Conservation (phyloP, 2,797 vertebrate species). For the Onychomys leucogaster region DNA sequence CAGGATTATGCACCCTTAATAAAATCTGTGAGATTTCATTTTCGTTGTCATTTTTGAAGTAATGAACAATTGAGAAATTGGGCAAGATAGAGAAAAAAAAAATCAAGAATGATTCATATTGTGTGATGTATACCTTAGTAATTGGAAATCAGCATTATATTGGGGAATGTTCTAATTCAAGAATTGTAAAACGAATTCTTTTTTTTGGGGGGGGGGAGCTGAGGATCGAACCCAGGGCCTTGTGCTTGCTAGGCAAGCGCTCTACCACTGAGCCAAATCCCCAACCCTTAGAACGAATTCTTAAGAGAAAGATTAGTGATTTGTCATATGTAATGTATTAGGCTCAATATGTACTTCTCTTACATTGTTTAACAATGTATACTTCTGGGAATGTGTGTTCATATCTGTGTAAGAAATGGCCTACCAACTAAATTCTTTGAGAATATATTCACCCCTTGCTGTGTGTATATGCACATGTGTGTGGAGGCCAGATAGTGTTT, state of each 20-base stretch:
- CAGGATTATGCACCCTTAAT: not conserved
- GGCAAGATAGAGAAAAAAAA: not conserved
- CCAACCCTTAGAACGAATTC: not conserved
- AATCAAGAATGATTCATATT: slow-evolving; percentile 56
- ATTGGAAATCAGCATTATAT: slow-evolving; percentile 45
- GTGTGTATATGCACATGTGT: not conserved
- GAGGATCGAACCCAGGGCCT: too few relatives aligned
- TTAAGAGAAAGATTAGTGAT: slow-evolving; percentile 47
- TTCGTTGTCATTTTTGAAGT: not conserved
- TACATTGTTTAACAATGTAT: slow-evolving; percentile 17
- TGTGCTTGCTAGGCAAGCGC: too few relatives aligned
- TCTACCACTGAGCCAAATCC: too few relatives aligned
- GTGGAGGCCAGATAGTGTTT: not conserved
- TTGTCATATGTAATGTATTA: slow-evolving; percentile 60
- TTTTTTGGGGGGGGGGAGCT: too few relatives aligned
- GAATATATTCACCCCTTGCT: not conserved
- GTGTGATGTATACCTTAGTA: slow-evolving; percentile 52
- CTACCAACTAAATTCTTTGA: not conserved
- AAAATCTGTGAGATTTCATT: not conserved
- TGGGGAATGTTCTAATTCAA: slow-evolving; percentile 43
- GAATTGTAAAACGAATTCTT: slow-evolving; percentile 22
- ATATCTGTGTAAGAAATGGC: not conserved
- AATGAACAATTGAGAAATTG: slow-evolving; percentile 56
- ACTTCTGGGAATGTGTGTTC: not conserved
- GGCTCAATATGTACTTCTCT: not conserved